phyloP scores from a whole-genome alignment of 2,888 invertebrate species.

The Conomelus anceps region DNA sequence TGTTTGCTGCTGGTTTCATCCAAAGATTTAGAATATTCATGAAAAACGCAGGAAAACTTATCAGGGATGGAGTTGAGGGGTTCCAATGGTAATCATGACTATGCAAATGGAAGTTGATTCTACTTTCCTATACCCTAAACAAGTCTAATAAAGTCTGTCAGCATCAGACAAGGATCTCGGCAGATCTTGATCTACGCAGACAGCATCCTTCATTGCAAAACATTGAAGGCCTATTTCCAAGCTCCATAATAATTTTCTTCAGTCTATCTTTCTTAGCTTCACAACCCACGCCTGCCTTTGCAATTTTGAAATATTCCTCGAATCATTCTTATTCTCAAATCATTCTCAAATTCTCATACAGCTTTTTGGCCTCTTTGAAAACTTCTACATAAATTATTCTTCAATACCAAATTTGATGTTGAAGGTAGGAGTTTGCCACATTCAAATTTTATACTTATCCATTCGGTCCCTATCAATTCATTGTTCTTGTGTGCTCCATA shows the following conservation, averaged over 20 bases:
- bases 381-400: too few species aligned
- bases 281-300: not conserved
- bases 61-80: not conserved
- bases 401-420: too few species aligned
- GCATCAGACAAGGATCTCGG: not conserved
- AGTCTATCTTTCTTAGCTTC: not conserved
- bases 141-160: not conserved
- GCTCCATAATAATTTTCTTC: not conserved
- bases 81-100: not conserved
- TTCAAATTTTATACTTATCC: too few species aligned
- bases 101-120: not conserved
- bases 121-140: not conserved
- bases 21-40: not conserved
- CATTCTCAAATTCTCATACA: too few species aligned
- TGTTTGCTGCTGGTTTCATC: not conserved
- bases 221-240: not conserved
- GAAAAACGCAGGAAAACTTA: not conserved
- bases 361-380: too few species aligned
- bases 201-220: not conserved
- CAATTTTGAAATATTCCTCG: too few species aligned
- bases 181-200: not conserved
- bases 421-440: too few species aligned
- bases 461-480: too few species aligned
- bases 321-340: not conserved
- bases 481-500: too few species aligned